phyloP scores from a whole-genome alignment of 2,797 vertebrate species.

The Brachyalestes nurse region DNA sequence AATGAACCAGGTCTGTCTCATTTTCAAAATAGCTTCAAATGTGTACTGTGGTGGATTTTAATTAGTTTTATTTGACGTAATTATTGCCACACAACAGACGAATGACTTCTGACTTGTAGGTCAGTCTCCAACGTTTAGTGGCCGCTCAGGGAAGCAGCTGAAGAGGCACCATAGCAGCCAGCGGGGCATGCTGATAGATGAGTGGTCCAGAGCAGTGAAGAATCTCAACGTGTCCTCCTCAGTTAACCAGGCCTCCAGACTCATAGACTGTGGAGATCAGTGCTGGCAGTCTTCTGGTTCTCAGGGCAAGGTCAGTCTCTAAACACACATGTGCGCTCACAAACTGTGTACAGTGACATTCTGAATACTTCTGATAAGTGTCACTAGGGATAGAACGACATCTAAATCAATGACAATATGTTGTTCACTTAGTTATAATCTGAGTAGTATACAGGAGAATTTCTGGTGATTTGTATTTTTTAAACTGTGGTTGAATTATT shows the following conservation, averaged over 20 bases:
- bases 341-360: background rate
- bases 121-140: slow-evolving; percentile 92
- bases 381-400: too few relatives aligned
- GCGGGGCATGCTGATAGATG: slow-evolving; percentile 93
- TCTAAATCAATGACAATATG: too few relatives aligned
- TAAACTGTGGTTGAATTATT: too few relatives aligned
- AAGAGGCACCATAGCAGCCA: slow-evolving; percentile 91
- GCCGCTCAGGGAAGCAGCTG: slow-evolving; percentile 94
- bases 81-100: background rate
- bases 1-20: slow-evolving; percentile 89
- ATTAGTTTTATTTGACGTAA: background rate
- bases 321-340: background rate
- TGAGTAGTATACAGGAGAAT: too few relatives aligned
- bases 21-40: background rate
- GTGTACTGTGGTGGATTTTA: background rate
- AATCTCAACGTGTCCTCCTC: slow-evolving; percentile 93
- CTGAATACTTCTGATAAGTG: background rate
- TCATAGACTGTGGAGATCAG: slow-evolving; percentile 93
- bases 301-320: slow-evolving; percentile 88
- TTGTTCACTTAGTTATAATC: too few relatives aligned
- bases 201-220: slow-evolving; percentile 96
- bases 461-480: too few relatives aligned
- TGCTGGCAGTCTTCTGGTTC: slow-evolving; percentile 99
- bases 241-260: slow-evolving; percentile 91
- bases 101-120: slow-evolving; percentile 72